Conservation (phyloP, 2,888 invertebrate species). For the Kuschelorhynchus macadamiae region DNA sequence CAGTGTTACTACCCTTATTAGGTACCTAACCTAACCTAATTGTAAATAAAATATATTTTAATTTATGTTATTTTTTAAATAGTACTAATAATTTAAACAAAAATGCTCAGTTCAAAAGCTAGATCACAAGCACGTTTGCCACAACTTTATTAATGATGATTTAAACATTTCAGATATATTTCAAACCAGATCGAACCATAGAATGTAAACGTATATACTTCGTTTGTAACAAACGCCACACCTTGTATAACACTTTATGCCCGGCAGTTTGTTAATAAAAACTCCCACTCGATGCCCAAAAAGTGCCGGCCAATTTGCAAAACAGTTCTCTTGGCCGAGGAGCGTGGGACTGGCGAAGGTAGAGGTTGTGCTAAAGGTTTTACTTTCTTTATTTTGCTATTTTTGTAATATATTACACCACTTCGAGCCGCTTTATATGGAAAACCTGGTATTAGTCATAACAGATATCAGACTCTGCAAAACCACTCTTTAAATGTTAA, state of each 20-base stretch:
- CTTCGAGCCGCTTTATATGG: slow-evolving; percentile 38
- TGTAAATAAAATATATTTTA: too few species aligned
- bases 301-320: slow-evolving; percentile 41
- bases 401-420: slow-evolving; percentile 46
- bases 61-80: too few species aligned
- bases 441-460: slow-evolving; percentile 28
- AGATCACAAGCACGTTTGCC: too few species aligned
- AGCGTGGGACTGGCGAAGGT: slow-evolving; percentile 44
- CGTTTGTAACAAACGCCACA: slow-evolving; percentile 30
- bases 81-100: too few species aligned
- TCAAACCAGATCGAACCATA: neutral
- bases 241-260: slow-evolving; percentile 26
- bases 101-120: too few species aligned
- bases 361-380: slow-evolving; percentile 32
- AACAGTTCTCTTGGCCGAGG: slow-evolving; percentile 23
- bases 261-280: slow-evolving; percentile 30
- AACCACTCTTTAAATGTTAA: too few species aligned
- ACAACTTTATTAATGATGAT: too few species aligned
- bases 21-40: too few species aligned
- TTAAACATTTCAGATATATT: too few species aligned
- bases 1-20: too few species aligned
- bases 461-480: slow-evolving; percentile 12
- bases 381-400: slow-evolving; percentile 46
- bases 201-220: slow-evolving; percentile 4
- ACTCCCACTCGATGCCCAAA: slow-evolving; percentile 41